A percentile compares a stretch with the other conserved stretches of the same genome.
Evolutionary conservation across 2,113 vertebrate species (phyloP).

Genomic region (Coptodon rendalli): DNA sequence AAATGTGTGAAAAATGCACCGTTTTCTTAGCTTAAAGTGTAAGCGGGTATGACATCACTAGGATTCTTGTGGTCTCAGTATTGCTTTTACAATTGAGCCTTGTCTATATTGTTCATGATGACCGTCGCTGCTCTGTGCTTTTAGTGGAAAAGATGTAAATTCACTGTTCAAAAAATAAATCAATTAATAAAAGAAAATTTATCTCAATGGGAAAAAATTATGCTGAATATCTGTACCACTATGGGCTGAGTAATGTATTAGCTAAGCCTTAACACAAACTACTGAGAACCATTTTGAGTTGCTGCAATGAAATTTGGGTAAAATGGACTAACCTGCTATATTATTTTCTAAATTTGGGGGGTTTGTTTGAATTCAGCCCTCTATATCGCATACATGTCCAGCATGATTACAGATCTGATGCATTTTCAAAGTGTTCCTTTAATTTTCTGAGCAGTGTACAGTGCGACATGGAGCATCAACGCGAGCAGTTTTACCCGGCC

Average conservation of each 20-base stretch:
- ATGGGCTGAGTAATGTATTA: not conserved
- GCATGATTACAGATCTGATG: not conserved
- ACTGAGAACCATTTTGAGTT: not conserved
- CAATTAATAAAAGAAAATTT: accelerated
- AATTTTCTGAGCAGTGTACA: not conserved
- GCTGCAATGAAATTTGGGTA: not conserved
- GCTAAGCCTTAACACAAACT: not conserved
- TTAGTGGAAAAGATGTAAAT: not conserved
- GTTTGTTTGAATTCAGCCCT: not conserved
- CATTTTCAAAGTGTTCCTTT: not conserved
- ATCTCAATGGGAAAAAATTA: accelerated
- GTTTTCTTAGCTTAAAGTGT: not conserved
- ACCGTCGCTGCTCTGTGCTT: not conserved
- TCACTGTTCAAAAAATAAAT: not conserved
- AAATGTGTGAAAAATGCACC: not conserved
- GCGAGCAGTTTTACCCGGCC: not conserved
- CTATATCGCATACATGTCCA: accelerated
- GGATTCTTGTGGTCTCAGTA: not conserved
- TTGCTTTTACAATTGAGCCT: not conserved
- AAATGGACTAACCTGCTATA: not conserved
- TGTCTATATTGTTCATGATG: not conserved
- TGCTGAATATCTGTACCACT: not conserved
- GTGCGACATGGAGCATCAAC: not conserved
- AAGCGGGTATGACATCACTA: not conserved
- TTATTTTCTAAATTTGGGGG: not conserved